Conservation (phyloP, 1,140 invertebrate genomes). For the Nasonia giraulti region DNA sequence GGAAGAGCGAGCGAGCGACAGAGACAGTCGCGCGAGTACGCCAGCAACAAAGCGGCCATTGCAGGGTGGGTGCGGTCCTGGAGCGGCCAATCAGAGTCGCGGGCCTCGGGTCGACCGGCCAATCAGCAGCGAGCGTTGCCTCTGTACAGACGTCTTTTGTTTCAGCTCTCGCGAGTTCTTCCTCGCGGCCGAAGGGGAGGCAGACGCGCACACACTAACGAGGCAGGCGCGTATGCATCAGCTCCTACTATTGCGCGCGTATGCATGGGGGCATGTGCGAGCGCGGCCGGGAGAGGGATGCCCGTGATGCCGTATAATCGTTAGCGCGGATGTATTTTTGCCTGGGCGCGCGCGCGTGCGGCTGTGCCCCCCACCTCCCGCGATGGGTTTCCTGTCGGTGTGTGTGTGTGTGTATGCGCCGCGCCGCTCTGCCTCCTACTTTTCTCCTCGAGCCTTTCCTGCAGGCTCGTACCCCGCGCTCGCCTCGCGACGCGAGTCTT, state of each 20-base stretch:
- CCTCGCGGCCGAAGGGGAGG: background rate
- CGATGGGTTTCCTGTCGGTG: conserved; percentile 53
- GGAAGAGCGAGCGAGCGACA: conserved; percentile 40
- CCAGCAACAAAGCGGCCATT: conserved; percentile 73
- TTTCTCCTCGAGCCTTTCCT: conserved; percentile 36
- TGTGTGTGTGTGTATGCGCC: conserved; percentile 35
- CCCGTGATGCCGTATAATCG: background rate
- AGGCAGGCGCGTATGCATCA: background rate
- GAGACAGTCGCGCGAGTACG: conserved; percentile 49
- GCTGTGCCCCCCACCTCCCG: conserved; percentile 52
- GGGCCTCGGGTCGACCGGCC: conserved; percentile 66
- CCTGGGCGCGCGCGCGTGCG: conserved; percentile 52
- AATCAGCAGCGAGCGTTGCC: conserved; percentile 65
- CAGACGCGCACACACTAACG: background rate
- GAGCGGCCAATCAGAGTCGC: conserved; percentile 71
- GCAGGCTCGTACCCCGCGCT: background rate
- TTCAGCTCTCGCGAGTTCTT: conserved; percentile 58
- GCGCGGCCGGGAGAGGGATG: background rate
- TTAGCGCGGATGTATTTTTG: conserved; percentile 19
- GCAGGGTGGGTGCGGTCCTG: conserved; percentile 74
- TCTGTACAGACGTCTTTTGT: conserved; percentile 70
- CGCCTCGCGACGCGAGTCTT: background rate
- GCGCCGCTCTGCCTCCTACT: conserved; percentile 44
- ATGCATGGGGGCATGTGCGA: background rate
- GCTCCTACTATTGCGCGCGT: too few species aligned